These are phyloP conservation scores for Neuroscelio doddi DNA, from an alignment of 2,888 invertebrate species.

Conservation along the genomic window DNA sequence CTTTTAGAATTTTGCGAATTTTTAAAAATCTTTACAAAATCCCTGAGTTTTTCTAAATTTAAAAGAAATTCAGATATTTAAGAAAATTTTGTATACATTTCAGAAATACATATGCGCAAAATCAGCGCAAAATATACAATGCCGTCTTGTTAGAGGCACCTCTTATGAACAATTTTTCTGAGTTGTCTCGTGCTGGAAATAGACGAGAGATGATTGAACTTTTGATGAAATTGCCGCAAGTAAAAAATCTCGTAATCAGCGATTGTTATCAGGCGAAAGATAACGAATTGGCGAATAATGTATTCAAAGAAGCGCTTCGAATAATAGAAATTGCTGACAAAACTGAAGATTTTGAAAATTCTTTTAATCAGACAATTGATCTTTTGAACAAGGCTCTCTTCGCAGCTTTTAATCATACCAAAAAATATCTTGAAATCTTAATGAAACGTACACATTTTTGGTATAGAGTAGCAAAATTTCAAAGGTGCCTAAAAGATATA, in stretches of 20 bases:
- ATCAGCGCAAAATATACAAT: conserved; percentile 40
- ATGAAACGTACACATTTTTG: conserved; percentile 53
- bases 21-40: neutral
- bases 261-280: conserved; percentile 57
- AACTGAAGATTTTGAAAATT: conserved; percentile 10
- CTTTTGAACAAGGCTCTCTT: conserved; percentile 58
- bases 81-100: conserved; percentile 7
- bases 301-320: conserved; percentile 43
- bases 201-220: conserved; percentile 58
- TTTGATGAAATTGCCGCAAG: conserved; percentile 50
- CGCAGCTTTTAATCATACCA: conserved; percentile 49
- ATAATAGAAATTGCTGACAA: conserved; percentile 4
- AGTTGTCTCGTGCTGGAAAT: conserved; percentile 51
- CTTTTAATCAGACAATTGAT: conserved; percentile 27
- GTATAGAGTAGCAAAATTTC: conserved; percentile 50
- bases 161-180: conserved; percentile 42
- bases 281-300: conserved; percentile 47
- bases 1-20: neutral
- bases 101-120: conserved; percentile 23
- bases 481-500: conserved; percentile 54
- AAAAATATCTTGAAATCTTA: conserved; percentile 53
- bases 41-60: too few relatives aligned
- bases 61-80: too few relatives aligned
- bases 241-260: conserved; percentile 44
- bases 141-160: conserved; percentile 43